Conservation (phyloP, 2,888 invertebrate genomes). For the Erebia palarica region DNA sequence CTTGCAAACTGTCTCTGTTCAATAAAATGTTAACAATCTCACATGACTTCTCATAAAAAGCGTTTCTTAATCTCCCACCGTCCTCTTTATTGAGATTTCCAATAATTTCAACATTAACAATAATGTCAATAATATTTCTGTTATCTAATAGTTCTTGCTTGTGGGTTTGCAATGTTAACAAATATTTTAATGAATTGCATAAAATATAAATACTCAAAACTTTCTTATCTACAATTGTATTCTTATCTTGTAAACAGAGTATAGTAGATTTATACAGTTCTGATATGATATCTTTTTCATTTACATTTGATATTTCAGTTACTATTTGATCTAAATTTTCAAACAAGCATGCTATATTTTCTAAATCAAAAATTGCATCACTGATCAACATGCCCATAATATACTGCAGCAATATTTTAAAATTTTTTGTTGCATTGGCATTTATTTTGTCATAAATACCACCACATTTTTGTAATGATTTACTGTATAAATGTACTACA, state of each 20-base stretch:
- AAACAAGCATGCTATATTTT: constrained; percentile 51
- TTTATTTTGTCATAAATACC: constrained; percentile 40
- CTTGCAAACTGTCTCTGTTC: constrained; percentile 39
- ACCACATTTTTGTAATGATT: constrained; percentile 43
- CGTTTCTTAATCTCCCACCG: constrained; percentile 61
- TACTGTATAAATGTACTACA: constrained; percentile 51
- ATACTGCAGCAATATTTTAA: constrained; percentile 55
- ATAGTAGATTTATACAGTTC: constrained; percentile 56
- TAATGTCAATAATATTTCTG: constrained; percentile 47
- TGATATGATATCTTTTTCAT: constrained; percentile 48
- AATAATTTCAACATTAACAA: constrained; percentile 46
- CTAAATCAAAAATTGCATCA: constrained; percentile 50
- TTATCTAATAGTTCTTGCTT: constrained; percentile 56
- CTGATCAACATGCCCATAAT: constrained; percentile 51
- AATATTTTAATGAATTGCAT: constrained; percentile 48
- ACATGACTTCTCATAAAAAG: constrained; percentile 65
- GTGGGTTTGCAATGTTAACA: constrained; percentile 43
- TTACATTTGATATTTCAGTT: constrained; percentile 37
- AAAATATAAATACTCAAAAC: constrained; percentile 56
- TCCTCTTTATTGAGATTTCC: constrained; percentile 50
- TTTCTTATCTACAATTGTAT: constrained; percentile 52
- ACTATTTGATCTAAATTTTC: constrained; percentile 45
- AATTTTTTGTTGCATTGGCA: constrained; percentile 45
- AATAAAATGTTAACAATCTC: constrained; percentile 55
- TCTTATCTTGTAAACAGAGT: constrained; percentile 53